Evolutionary conservation across 2,888 invertebrate genomes (phyloP), one percentile per base, ranked within the genome.

Genomic region (Xanthia togata): DNA sequence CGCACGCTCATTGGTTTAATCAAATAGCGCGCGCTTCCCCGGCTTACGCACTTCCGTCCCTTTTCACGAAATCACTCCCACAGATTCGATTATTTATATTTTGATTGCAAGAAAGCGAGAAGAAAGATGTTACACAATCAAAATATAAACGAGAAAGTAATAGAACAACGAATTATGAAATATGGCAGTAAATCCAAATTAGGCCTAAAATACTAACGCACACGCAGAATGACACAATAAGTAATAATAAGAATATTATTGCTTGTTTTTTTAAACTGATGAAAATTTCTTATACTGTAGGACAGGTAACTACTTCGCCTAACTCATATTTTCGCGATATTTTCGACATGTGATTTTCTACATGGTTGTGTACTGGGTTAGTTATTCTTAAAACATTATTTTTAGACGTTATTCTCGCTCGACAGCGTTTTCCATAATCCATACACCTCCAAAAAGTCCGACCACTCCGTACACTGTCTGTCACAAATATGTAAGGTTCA

Each of bases 401-500:
- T 90, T 96, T 96, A 17, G 96, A 96, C 4, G 96, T 96, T 78
- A 96, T 96, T 78, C 96, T 92, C 17, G 96, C 96, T n/a, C 96
- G 93, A 88, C 96, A 96, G 64, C 96, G 93, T 86, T 95, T 96
- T 31, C 96, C 95, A 79, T 96, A 96, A 81, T 96, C 96, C 95
- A 96, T 96, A 86, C 97, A 97, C 65, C 96, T 91, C 97, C 97
- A 97, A 86, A 96, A 96, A 9, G 96, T 96, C 67, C 96, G 92
- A 14, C 96, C 96, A 86, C 96, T 96, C 14, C 96, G 93, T 70
- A 96, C 96, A 90, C 96, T 96, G 90, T 96, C 96, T 70, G 96
- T 96, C 84, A 96, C 96, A 88, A 96, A 96, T 81, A 96, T 96
- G 81, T 96, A 96, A 1, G 96, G 95, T 86, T 96, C 96, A 82